Conservation (phyloP, 2,113 vertebrate species). For the Protobothrops mucrosquamatus region DNA sequence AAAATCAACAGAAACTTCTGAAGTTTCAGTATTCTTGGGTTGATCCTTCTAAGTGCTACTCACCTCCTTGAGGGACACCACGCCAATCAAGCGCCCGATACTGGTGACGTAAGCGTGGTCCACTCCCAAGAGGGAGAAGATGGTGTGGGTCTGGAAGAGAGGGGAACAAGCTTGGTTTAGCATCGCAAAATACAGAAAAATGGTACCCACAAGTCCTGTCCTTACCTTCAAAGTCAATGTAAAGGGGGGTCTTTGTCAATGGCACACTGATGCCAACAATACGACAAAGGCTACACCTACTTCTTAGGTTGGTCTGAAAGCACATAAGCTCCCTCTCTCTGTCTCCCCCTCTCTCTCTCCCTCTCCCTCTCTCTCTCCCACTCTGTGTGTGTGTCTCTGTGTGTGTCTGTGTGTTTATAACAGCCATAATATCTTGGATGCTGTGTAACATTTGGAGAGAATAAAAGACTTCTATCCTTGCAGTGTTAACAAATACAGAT, state of each 20-base stretch:
- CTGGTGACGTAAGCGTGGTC: conserved; percentile 97
- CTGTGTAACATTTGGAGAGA: not conserved
- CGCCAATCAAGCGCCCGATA: conserved; percentile 92
- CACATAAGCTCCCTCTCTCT: no score
- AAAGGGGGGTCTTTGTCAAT: not conserved
- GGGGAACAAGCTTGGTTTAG: not conserved
- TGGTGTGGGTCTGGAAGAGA: conserved; percentile 86
- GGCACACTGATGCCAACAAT: not conserved
- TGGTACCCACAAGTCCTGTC: not conserved
- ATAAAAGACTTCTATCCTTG: not conserved
- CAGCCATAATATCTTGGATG: not conserved
- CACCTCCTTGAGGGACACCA: conserved; percentile 95
- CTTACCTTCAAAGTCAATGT: not conserved
- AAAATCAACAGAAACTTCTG: not conserved
- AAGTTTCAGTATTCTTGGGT: not conserved
- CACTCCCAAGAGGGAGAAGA: conserved; percentile 94
- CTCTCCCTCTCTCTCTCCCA: no score
- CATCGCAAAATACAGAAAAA: no score
- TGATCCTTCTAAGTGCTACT: conserved; percentile 26
- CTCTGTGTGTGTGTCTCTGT: no score
- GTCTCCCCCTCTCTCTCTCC: no score
- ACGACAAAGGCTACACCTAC: not conserved
- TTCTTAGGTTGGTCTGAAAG: no score
- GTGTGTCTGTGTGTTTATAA: no score
- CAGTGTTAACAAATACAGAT: no score